Percentiles rank a stretch among this genome's conserved stretches.
Evolutionary conservation across 1,140 invertebrate genomes (phyloP).

Genomic region (Drosophila willistoni): DNA sequence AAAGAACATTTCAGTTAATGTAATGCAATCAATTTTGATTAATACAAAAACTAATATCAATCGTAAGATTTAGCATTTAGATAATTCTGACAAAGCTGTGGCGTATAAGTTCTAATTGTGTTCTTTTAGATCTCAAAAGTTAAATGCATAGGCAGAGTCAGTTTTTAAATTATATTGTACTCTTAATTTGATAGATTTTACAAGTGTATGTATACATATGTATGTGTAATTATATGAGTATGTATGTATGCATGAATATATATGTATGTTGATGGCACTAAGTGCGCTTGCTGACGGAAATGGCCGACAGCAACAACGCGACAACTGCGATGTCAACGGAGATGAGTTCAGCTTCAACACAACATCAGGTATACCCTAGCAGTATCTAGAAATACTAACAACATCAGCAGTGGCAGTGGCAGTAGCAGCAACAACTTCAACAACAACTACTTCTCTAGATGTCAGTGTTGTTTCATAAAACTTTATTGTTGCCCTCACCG

Average conservation of each 20-base stretch:
- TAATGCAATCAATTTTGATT: too few relatives aligned
- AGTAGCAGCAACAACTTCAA: constrained; percentile 1
- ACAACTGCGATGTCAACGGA: constrained; percentile 35
- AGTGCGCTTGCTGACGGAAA: constrained; percentile 70
- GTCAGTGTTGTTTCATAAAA: constrained; percentile 71
- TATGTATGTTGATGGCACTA: constrained; percentile 45
- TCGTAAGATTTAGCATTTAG: too few relatives aligned
- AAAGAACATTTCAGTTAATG: too few relatives aligned
- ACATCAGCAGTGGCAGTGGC: constrained; percentile 5
- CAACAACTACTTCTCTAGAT: constrained; percentile 38
- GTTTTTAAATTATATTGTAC: not conserved
- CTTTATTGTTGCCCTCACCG: constrained; percentile 62
- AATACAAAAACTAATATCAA: too few relatives aligned
- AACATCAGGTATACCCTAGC: constrained; percentile 68
- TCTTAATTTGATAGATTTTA: constrained; percentile 3
- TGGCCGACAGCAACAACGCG: constrained; percentile 62
- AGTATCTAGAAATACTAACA: constrained; percentile 29
- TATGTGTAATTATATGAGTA: constrained; percentile 28
- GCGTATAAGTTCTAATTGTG: not conserved
- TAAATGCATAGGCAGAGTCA: too few relatives aligned
- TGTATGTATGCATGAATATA: constrained; percentile 26
- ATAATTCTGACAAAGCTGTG: too few relatives aligned
- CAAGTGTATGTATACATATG: constrained; percentile 27
- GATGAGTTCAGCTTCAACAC: constrained; percentile 72
- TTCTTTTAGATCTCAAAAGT: not conserved